Evolutionary conservation across 2,113 vertebrate genomes (phyloP).

Genomic region (Eidolon helvum): DNA sequence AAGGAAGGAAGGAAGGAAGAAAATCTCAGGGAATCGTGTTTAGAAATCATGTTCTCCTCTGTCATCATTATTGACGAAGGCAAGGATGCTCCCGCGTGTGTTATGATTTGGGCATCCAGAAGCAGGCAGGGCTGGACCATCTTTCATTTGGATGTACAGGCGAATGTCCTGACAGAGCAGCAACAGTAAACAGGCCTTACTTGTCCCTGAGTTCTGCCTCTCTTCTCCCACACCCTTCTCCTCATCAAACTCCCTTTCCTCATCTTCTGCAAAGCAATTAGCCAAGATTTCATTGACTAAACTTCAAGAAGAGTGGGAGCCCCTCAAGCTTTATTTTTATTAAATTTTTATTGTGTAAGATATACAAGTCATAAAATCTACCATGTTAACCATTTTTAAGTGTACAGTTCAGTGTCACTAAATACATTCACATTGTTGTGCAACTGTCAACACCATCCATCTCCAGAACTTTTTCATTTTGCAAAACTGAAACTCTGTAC

Average conservation of each 20-base stretch:
- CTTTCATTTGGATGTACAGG: background rate
- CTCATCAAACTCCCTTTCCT: background rate
- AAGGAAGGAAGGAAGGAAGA: no score
- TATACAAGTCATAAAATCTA: background rate
- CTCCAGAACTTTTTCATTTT: background rate
- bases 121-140: background rate
- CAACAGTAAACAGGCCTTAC: background rate
- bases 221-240: background rate
- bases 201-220: background rate
- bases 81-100: fast-evolving
- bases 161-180: background rate
- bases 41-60: background rate
- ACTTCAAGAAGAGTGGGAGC: background rate
- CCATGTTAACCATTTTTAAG: background rate
- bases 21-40: background rate
- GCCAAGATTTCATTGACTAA: background rate
- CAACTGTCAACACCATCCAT: background rate
- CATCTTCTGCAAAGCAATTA: background rate
- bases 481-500: background rate
- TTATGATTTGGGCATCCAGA: background rate
- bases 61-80: no score
- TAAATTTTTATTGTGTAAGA: background rate
- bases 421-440: background rate
- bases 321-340: background rate
- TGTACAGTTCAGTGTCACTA: background rate